Conservation (phyloP, 2,797 vertebrate genomes). For the Valencia hispanica region DNA sequence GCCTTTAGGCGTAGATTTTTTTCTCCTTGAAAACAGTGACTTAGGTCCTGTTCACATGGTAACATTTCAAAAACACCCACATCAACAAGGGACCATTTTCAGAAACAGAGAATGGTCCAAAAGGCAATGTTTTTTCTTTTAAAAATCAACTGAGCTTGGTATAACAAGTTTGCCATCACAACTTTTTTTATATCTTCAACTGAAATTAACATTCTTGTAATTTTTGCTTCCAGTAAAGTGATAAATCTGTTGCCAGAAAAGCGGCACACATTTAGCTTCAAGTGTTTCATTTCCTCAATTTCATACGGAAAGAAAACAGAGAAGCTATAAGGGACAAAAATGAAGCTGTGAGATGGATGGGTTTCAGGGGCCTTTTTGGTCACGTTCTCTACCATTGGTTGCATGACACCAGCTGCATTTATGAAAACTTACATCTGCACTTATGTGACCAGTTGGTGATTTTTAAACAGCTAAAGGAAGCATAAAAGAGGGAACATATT, state of each 20-base stretch:
- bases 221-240: not conserved
- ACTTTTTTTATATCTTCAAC: not conserved
- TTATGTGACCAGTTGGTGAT: not conserved
- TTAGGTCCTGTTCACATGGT: too few relatives aligned
- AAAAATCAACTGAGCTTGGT: not conserved
- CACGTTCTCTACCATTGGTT: not conserved
- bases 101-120: too few relatives aligned
- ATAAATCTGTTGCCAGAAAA: not conserved
- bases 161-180: not conserved
- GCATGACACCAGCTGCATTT: not conserved
- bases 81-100: too few relatives aligned
- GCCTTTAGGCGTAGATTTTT: too few relatives aligned
- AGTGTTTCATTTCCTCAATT: not conserved
- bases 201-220: not conserved
- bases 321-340: not conserved
- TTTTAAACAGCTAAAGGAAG: not conserved
- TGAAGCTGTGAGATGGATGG: not conserved
- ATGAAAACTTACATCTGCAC: not conserved
- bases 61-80: too few relatives aligned
- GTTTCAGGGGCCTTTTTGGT: not conserved
- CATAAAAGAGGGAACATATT: not conserved
- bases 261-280: not conserved
- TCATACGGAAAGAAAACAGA: not conserved
- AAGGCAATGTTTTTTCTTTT: not conserved
- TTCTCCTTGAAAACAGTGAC: too few relatives aligned